Evolutionary conservation across 30 jellyfish, hydroid and myxozoan species (phyloP).

Genomic region (Mastigias papua): DNA sequence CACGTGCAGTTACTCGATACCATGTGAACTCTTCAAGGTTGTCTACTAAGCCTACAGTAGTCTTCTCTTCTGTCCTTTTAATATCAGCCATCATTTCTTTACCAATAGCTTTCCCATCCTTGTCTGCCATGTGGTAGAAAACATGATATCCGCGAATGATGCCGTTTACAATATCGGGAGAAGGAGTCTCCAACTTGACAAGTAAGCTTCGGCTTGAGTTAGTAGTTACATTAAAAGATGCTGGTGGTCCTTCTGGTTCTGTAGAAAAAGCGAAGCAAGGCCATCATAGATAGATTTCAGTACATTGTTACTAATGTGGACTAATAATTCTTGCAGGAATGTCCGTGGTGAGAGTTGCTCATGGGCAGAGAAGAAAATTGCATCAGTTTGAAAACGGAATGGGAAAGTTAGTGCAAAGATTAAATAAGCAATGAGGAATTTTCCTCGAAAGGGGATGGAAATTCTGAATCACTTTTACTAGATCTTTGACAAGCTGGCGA

Average conservation of each 20-base stretch:
- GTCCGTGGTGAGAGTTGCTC: too few species aligned
- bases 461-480: too few species aligned
- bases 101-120: not conserved
- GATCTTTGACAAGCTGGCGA: too few species aligned
- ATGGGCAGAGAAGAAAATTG: not conserved
- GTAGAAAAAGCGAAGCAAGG: not conserved
- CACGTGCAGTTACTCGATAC: constrained; percentile 28
- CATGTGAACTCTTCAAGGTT: constrained; percentile 28
- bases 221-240: constrained; percentile 1
- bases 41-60: constrained; percentile 4
- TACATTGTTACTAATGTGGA: too few species aligned
- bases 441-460: not conserved
- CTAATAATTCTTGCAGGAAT: too few species aligned
- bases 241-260: constrained; percentile 69
- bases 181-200: constrained; percentile 16
- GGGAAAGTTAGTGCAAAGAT: not conserved
- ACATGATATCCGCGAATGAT: constrained; percentile 50
- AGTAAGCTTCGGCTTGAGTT: constrained; percentile 47
- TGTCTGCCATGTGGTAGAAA: constrained; percentile 6
- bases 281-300: not conserved
- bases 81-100: not conserved
- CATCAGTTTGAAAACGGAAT: not conserved
- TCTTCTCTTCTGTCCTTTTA: not conserved
- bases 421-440: not conserved
- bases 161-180: constrained; percentile 62